phyloP scores from a whole-genome alignment of 1,140 invertebrate genomes.

The Monomorium pharaonis region DNA sequence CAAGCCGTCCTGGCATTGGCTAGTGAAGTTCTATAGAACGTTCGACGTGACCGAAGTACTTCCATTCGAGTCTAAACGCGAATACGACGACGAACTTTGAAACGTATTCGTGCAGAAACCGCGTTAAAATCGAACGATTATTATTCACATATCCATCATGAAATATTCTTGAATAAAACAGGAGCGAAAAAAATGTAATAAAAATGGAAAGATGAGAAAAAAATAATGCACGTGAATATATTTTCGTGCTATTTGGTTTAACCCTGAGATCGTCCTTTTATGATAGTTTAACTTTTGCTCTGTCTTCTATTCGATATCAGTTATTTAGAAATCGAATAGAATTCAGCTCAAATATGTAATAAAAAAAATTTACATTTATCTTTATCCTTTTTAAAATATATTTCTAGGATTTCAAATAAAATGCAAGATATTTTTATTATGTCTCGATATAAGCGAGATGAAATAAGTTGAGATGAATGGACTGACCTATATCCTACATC shows the following conservation, averaged over 20 bases:
- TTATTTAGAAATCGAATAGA: background rate
- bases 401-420: background rate
- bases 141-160: background rate
- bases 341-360: background rate
- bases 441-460: background rate
- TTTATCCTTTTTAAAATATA: background rate
- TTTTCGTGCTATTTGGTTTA: background rate
- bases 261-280: background rate
- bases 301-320: background rate
- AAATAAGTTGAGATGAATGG: constrained; percentile 12
- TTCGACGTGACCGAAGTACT: constrained; percentile 34
- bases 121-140: background rate
- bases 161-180: background rate
- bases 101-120: background rate
- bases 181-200: background rate
- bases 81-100: constrained; percentile 32
- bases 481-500: constrained; percentile 12
- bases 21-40: constrained; percentile 28
- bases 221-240: constrained; percentile 14
- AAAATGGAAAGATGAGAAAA: background rate
- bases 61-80: constrained; percentile 7
- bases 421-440: constrained; percentile 21
- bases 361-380: background rate
- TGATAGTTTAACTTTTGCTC: background rate
- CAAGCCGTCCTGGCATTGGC: constrained; percentile 30